Percentiles rank a stretch among this genome's conserved stretches.
phyloP scores from a whole-genome alignment of 2,797 vertebrate genomes.

The Pagetopsis macropterus region DNA sequence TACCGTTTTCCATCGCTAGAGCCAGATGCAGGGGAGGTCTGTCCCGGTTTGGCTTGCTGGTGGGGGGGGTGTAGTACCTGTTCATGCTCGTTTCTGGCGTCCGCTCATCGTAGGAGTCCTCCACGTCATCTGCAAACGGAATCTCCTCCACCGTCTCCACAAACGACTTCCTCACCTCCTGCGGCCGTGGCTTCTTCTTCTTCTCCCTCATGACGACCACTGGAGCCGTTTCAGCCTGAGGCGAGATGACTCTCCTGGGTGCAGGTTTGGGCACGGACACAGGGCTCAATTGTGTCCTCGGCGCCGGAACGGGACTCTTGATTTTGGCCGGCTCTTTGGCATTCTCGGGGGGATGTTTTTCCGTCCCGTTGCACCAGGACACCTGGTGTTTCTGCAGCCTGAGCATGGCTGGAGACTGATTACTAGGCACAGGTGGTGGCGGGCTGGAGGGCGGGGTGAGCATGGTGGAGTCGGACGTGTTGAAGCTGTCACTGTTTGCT shows the following conservation, averaged over 20 bases:
- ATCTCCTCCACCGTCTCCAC: constrained; percentile 97
- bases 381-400: constrained; percentile 83
- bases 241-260: constrained; percentile 61
- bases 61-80: constrained; percentile 89
- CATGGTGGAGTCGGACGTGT: constrained; percentile 93
- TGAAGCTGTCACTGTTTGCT: constrained; percentile 88
- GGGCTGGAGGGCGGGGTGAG: constrained; percentile 97
- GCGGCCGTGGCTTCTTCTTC: constrained; percentile 74
- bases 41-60: constrained; percentile 80
- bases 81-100: constrained; percentile 88
- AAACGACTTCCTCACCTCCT: constrained; percentile 90
- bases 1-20: constrained; percentile 88
- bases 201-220: constrained; percentile 84
- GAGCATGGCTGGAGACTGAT: constrained; percentile 93
- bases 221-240: constrained; percentile 45
- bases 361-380: constrained; percentile 82
- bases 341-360: constrained; percentile 62
- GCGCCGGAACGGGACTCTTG: constrained; percentile 68
- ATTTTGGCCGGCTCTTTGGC: constrained; percentile 53
- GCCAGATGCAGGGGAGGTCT: constrained; percentile 80
- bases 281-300: constrained; percentile 68
- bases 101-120: constrained; percentile 91
- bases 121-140: constrained; percentile 96
- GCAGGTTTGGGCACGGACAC: constrained; percentile 64
- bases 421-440: constrained; percentile 91